A percentile compares a stretch with the other conserved stretches of the same genome.
phyloP scores from a whole-genome alignment of 2,113 vertebrate species.

The Megaceryle maxima region DNA sequence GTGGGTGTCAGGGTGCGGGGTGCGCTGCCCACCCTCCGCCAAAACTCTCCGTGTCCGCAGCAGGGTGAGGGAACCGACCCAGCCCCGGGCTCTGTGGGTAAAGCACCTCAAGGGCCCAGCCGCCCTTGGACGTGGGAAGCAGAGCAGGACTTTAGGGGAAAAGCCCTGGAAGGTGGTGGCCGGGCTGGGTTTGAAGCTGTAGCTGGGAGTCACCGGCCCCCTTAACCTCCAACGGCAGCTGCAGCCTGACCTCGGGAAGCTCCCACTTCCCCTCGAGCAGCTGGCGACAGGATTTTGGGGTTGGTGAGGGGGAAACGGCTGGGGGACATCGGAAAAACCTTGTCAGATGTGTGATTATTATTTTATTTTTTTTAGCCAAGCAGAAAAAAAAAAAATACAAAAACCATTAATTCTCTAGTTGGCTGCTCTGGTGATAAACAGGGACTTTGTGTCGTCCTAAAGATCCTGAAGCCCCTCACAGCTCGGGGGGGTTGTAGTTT shows the following conservation, averaged over 20 bases:
- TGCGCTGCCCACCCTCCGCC: not conserved
- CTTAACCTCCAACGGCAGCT: not conserved
- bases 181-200: accelerated
- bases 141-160: not conserved
- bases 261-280: not conserved
- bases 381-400: not conserved
- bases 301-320: not conserved
- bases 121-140: accelerated
- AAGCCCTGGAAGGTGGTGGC: not conserved
- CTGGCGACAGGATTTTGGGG: not conserved
- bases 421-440: accelerated
- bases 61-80: accelerated
- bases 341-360: not conserved
- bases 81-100: not conserved
- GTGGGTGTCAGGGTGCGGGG: not conserved
- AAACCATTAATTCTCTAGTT: not conserved
- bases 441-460: accelerated
- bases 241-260: not conserved
- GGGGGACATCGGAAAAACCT: not conserved
- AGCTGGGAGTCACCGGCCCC: not conserved
- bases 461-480: not conserved
- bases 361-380: not conserved
- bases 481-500: not conserved
- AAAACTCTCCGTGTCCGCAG: accelerated
- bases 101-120: not conserved